These are phyloP conservation scores for Actinia equina DNA, from an alignment of 64 coral and sea anemone genomes.

Conservation along the genomic window DNA sequence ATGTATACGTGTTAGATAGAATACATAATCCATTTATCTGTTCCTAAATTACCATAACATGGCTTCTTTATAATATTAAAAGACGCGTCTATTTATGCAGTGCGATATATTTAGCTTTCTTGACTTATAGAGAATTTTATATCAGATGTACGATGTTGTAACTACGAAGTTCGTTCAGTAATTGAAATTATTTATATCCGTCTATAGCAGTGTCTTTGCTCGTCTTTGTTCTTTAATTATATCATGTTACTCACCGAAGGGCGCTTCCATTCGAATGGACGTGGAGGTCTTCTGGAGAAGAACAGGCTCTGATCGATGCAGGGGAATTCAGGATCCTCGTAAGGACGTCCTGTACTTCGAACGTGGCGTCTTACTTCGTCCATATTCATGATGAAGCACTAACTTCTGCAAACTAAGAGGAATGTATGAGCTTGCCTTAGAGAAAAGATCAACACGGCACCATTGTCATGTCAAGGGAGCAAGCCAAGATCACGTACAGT, in stretches of 20 bases:
- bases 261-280: conserved; percentile 23
- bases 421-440: background rate
- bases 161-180: background rate
- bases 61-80: background rate
- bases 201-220: background rate
- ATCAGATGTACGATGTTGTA: no score
- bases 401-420: background rate
- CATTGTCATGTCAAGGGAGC: background rate
- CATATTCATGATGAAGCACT: background rate
- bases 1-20: background rate
- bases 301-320: background rate
- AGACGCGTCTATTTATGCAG: background rate
- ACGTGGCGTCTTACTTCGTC: conserved; percentile 3
- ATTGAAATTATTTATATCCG: background rate
- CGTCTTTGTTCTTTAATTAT: background rate
- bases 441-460: background rate
- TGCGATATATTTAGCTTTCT: background rate
- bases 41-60: background rate
- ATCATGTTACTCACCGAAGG: conserved; percentile 16
- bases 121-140: background rate
- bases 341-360: background rate
- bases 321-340: background rate
- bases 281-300: conserved; percentile 19
- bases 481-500: background rate
- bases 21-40: background rate